Evolutionary conservation across 2,113 vertebrate genomes (phyloP), one percentile per base, ranked within the genome.

Genomic region (Leptodactylus fuscus): DNA sequence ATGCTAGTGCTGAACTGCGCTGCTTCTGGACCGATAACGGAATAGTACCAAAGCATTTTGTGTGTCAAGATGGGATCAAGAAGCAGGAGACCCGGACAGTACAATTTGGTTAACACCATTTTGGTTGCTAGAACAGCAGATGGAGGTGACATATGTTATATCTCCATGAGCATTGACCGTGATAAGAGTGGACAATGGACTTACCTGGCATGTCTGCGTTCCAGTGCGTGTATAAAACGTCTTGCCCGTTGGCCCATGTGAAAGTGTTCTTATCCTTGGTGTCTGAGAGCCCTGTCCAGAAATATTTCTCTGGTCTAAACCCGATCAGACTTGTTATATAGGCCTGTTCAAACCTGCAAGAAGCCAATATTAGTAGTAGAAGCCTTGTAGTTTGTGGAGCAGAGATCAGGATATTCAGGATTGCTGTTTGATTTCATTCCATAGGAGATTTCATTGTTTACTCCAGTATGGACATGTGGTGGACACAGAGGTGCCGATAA

Each of bases 201-300:
- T 5, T 94, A 98, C 98, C 97, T 91, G 97, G 98, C 96, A 98
- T 97, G 81, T 96, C 94, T 0, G 93, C 88, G 81, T 98, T 97
- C 93, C 98, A 99, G 91, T 99, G 94, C n/a, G 96, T 97, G 88
- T 97, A 99, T n/a, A 85, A 90, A 76, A 98, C 94, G 1, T 87
- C 78, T 88, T 94, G 89, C 0, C 87, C 89, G 32, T 91, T 94
- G 15, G 89, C 89, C 97, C 97, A 98, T 34, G 88, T 92, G 85
- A 98, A 98, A 0, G 74, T 94, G 46, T 92, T 92, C 80, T 81
- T 93, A 78, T 94, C 92, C 29, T 91, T 91, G 36, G 89, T 82
- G 83, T 98, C 96, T 13, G 96, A 97, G 81, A 99, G 90, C n/a
- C 98, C 97, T 38, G 91, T 96, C 98, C 98, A 99, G 88, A 98